Evolutionary conservation across 2,113 vertebrate species (phyloP), one percentile per base, ranked within the genome.

Genomic region (Brachyhypopomus gauderio): DNA sequence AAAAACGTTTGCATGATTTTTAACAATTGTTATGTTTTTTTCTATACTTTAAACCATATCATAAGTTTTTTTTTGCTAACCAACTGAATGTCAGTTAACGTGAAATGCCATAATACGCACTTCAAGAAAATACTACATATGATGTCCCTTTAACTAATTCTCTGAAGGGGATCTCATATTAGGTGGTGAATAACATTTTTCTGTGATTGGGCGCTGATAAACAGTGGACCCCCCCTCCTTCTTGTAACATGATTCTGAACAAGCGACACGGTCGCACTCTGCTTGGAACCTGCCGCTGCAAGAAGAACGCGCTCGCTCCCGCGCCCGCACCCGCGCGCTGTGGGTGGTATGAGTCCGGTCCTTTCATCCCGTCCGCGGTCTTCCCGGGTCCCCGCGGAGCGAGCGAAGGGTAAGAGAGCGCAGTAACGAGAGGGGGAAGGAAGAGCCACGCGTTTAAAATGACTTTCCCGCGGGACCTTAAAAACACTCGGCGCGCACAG

Each of bases 301-400:
- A 80, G 85, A 89, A 88, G 83, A 85, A 56, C 64, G 36, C 30
- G 30, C n/a, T n/a, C n/a, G n/a, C n/a, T n/a, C n/a, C n/a, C n/a
- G n/a, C n/a, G n/a, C n/a, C n/a, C n/a, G n/a, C n/a, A n/a, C 19
- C 64, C 14, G 3, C 45, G 58, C 20, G 52, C 48, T 30, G 9
- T 81, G 79, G 79, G 79, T 81, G 79, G 63, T 23, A 70, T 12
- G 36, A 55, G 48, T 45, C 19, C 25, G 27, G 22, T 19, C 64
- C 66, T 81, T 81, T 81, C 63, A 75, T 75, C 52, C 72, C 14
- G 20, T 80, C 52, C 27, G 80, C 52, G 63, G 36, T 70, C 72
- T 85, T 78, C 66, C 78, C 59, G 14, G 64, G 67, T n/a, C n/a
- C n/a, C n/a, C n/a, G n/a, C 86, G 5, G 66, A 81, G 67, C 76